A percentile compares a stretch with the other conserved stretches of the same genome.
phyloP scores from a whole-genome alignment of 2,888 invertebrate species.

The Synergus laeviventris region DNA sequence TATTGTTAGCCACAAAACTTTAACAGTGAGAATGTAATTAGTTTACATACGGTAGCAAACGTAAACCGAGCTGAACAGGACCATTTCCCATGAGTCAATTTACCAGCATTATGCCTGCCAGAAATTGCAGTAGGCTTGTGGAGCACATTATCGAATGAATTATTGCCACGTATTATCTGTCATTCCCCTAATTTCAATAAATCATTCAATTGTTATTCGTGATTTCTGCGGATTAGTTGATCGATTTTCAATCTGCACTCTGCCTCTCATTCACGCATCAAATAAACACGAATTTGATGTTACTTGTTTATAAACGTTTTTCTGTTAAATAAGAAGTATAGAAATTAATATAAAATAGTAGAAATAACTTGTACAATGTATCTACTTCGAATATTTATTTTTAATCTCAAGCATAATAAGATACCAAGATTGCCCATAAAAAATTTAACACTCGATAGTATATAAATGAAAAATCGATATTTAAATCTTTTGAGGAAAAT shows the following conservation, averaged over 20 bases:
- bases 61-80: slow-evolving; percentile 2
- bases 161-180: slow-evolving; percentile 1
- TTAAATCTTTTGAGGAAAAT: not conserved
- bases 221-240: not conserved
- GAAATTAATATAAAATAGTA: not conserved
- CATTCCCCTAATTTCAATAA: slow-evolving; percentile 2
- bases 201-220: not conserved
- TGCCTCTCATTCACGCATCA: too few species aligned
- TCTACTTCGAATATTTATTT: not conserved
- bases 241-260: not conserved
- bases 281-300: not conserved
- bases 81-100: not conserved
- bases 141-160: not conserved
- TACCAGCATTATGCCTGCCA: not conserved
- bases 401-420: not conserved
- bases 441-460: not conserved
- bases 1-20: not conserved
- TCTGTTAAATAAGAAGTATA: too few species aligned
- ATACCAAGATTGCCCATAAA: not conserved
- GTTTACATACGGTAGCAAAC: not conserved
- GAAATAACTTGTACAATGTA: not conserved
- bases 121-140: not conserved
- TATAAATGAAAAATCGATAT: not conserved
- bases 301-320: not conserved
- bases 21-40: slow-evolving; percentile 7